Evolutionary conservation across 2,888 invertebrate species (phyloP), one percentile per base, ranked within the genome.

Genomic region (Sylvicola cinctus): DNA sequence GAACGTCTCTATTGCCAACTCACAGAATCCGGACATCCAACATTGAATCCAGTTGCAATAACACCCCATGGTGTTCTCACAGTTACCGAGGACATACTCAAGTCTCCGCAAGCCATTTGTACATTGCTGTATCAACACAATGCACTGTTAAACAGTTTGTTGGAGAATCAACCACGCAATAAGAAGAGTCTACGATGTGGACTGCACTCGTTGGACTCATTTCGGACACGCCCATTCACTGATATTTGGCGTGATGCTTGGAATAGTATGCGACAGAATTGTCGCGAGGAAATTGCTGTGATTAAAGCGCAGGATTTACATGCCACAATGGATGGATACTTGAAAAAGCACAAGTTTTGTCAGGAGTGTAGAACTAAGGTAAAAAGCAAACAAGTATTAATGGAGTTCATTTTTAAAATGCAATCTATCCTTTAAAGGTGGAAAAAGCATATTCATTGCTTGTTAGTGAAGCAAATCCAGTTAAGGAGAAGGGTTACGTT

Each of bases 351-450:
- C 55, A 73, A 87, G 62, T 91, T 91, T 59, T 91, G 91, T 52
- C 74, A 78, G 3, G 91, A 91, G 52, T 91, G 91, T 53, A 78
- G 87, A 45, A 81, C 85, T 42, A 91, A 90, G 67, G 88, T 91
- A 40, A 54, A 54, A n/a, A 13, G 12, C 23, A 7, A 10, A 16
- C n/a, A n/a, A 36, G 2, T 31, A 23, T 16, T 34, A 28, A 28
- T 28, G n/a, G 4, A 8, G 10, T 8, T 28, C 14, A 11, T 16
- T 25, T 31, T 29, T 32, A 6, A 13, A 38, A 5, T 35, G 11
- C 8, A 16, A 12, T 14, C 14, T 25, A n/a, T n/a, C 25, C 10
- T n/a, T 46, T 43, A 3, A 46, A 70, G 70, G 70, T 70, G 35
- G 61, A 71, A 48, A 65, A 72, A 51, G 91, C 91, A 35, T 90